A percentile compares a stretch with the other conserved stretches of the same genome.
Conservation (phyloP, 1,140 invertebrate species). For the Drosophila leontia region DNA sequence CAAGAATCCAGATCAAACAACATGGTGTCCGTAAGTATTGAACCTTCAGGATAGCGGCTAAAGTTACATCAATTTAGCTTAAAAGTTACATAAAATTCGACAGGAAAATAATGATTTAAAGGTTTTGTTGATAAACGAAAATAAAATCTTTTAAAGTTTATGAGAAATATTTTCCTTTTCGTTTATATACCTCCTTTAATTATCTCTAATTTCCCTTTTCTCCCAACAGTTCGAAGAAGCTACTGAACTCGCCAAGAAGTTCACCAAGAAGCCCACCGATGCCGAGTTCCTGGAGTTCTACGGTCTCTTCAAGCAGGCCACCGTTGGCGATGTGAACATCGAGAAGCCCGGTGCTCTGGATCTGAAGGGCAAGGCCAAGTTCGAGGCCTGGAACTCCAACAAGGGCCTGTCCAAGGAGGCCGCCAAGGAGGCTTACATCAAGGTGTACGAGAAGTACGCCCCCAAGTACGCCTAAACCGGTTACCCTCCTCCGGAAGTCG, state of each 20-base stretch:
- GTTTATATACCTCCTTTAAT: too few relatives aligned
- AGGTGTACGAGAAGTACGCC: constrained; percentile 89
- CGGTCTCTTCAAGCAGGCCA: constrained; percentile 94
- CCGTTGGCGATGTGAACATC: constrained; percentile 91
- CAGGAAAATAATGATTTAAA: neutral
- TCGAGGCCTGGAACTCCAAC: constrained; percentile 95
- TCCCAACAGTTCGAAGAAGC: constrained; percentile 89
- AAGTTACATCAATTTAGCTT: neutral
- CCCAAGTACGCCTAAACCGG: constrained; percentile 65
- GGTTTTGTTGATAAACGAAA: neutral
- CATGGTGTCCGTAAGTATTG: constrained; percentile 40
- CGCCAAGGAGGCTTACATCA: constrained; percentile 93
- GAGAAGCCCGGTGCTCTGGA: constrained; percentile 95
- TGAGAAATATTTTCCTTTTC: too few relatives aligned
- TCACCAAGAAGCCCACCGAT: constrained; percentile 91
- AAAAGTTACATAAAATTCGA: neutral
- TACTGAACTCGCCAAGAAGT: constrained; percentile 90
- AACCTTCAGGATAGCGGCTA: neutral
- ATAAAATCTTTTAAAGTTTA: too few relatives aligned
- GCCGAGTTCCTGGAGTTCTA: constrained; percentile 94
- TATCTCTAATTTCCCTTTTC: neutral
- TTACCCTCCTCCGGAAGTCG: constrained; percentile 6
- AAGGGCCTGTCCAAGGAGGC: constrained; percentile 92
- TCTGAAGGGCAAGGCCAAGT: constrained; percentile 97
- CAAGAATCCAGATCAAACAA: constrained; percentile 19